Evolutionary conservation across 2,797 vertebrate genomes (phyloP), one percentile per base, ranked within the genome.

Genomic region (Sebastes aleutianus): DNA sequence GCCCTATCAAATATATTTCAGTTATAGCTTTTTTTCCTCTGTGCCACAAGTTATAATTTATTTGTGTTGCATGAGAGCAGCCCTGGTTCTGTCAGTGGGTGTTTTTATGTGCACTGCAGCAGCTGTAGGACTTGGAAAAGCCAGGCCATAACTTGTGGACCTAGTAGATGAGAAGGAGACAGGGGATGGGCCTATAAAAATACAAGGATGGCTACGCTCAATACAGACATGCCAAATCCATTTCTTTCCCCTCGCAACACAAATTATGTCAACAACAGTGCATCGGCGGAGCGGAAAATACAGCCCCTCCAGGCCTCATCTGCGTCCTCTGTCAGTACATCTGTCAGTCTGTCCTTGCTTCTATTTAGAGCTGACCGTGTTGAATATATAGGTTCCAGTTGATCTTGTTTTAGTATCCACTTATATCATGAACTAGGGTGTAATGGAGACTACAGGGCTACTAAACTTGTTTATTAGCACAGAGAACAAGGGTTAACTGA

Each of bases 241-340:
- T 86, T 83, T 83, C 57, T 88, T 62, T 58, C 65, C 64, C 56
- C 47, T 62, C 18, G 29, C 61, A 77, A 78, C 83, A 83, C 77
- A 90, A 91, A 91, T 93, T 78, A 89, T 89, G 89, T 87, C 90
- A 91, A 80, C 90, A 90, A 77, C 75, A 57, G 64, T 63, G 72
- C 81, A 74, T 69, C 69, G 71, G 56, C 75, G 72, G 83, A 54
- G 11, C 70, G 56, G 64, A 57, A 77, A 76, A 85, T 56, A 78
- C 50, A 78, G 34, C 39, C 29, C 13, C 10, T 62, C 8, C n/a
- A 61, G 11, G 13, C 47, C 58, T 54, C 47, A 24, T 63, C 18
- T 20, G 31, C 62, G 20, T 31, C 22, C 22, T 43, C 47, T 13
- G 22, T 77, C 13, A 34, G 54, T 7, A 3, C 59, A 54, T 31